phyloP scores from a whole-genome alignment of 2,888 invertebrate species.

The Ariolimax columbianus region DNA sequence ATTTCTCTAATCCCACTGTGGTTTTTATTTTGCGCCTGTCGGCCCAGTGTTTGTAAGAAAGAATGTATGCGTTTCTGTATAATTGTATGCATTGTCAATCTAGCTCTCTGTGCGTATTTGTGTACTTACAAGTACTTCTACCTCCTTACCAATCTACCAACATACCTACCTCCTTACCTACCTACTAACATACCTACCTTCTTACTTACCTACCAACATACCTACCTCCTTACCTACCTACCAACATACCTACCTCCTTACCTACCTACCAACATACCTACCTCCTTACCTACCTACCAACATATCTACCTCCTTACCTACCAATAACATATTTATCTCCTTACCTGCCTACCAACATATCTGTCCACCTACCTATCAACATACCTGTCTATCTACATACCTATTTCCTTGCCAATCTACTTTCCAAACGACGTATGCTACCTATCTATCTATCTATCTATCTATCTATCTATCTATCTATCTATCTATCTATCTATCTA shows the following conservation, averaged over 20 bases:
- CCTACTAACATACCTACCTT: background rate
- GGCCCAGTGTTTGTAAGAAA: too few relatives aligned
- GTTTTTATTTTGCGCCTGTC: too few relatives aligned
- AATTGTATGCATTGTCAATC: background rate
- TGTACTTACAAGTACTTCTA: background rate
- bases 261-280: background rate
- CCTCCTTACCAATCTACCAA: background rate
- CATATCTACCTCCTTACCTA: background rate
- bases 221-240: background rate
- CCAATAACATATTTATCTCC: background rate
- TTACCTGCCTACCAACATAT: background rate
- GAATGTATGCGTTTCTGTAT: too few relatives aligned
- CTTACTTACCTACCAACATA: background rate
- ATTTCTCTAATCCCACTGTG: too few relatives aligned
- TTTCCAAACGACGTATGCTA: background rate
- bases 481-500: constrained; percentile 21
- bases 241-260: background rate
- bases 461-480: constrained; percentile 25
- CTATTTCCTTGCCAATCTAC: background rate
- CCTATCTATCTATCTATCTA: constrained; percentile 21
- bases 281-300: background rate
- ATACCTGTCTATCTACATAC: background rate
- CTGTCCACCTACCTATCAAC: background rate
- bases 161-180: background rate
- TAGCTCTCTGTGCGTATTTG: background rate